These are phyloP conservation scores for Ptychadena robeensis DNA, from an alignment of 2,797 vertebrate genomes.

Conservation along the genomic window DNA sequence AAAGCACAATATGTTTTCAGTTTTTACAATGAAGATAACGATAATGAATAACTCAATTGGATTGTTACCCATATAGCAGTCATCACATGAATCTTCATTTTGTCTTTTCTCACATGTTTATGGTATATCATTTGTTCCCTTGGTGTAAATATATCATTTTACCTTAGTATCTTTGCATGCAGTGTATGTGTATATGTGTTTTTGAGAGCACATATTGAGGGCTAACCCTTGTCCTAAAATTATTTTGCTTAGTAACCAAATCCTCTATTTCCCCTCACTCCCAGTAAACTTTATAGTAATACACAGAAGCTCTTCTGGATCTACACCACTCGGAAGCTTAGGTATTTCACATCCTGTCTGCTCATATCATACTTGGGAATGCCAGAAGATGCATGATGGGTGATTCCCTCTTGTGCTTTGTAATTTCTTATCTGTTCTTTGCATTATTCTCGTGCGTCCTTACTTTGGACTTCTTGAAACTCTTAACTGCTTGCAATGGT, in stretches of 20 bases:
- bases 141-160: no score
- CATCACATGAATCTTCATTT: no score
- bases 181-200: background rate
- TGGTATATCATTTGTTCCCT: no score
- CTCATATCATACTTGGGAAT: slow-evolving; percentile 89
- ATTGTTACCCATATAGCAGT: no score
- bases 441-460: slow-evolving; percentile 67
- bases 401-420: slow-evolving; percentile 69
- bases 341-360: slow-evolving; percentile 88
- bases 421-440: slow-evolving; percentile 49
- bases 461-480: slow-evolving; percentile 68
- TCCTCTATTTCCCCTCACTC: slow-evolving; percentile 89
- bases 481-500: slow-evolving; percentile 75
- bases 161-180: slow-evolving; percentile 56
- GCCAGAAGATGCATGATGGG: slow-evolving; percentile 89
- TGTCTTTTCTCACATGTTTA: no score
- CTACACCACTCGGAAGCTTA: slow-evolving; percentile 90
- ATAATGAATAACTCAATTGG: no score
- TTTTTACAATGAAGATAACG: no score
- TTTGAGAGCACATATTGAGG: slow-evolving; percentile 62
- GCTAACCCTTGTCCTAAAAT: slow-evolving; percentile 70
- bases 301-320: slow-evolving; percentile 97
- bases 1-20: no score
- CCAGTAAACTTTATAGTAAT: slow-evolving; percentile 96
- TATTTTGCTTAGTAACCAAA: slow-evolving; percentile 78